These are phyloP conservation scores for Tenebrosternarchus preto DNA, from an alignment of 2,113 vertebrate genomes.

Conservation along the genomic window DNA sequence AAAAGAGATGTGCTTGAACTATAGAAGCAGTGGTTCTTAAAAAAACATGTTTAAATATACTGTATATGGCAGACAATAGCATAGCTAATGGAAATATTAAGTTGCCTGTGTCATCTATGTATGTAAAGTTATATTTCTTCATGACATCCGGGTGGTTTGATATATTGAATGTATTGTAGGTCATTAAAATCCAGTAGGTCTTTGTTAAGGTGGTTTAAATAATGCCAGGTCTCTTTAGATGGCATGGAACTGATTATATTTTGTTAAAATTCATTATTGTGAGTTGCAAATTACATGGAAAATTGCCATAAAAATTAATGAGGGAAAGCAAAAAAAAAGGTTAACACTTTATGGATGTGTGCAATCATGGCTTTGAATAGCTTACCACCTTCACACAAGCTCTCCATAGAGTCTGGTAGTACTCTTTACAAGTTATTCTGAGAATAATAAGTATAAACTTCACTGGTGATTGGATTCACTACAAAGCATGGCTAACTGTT, in stretches of 20 bases:
- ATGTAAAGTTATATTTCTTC: too few relatives aligned
- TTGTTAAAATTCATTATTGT: conserved; percentile 35
- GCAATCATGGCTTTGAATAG: conserved; percentile 41
- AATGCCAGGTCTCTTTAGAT: not conserved
- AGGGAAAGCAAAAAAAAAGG: conserved; percentile 47
- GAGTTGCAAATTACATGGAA: conserved; percentile 49
- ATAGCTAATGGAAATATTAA: too few relatives aligned
- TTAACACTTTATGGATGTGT: conserved; percentile 53
- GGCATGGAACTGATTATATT: conserved; percentile 47
- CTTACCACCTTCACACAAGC: conserved; percentile 34
- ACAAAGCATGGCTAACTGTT: not conserved
- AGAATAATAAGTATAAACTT: not conserved
- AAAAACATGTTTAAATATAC: not conserved
- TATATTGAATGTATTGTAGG: conserved; percentile 16
- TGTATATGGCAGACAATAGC: not conserved
- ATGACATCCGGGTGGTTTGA: conserved; percentile 14
- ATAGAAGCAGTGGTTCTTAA: not conserved
- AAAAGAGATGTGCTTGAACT: not conserved
- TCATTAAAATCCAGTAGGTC: conserved; percentile 1
- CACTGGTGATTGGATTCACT: not conserved
- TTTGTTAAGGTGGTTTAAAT: conserved; percentile 21
- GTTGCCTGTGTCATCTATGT: too few relatives aligned
- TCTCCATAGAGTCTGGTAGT: not conserved
- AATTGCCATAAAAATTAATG: conserved; percentile 52
- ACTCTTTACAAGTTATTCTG: not conserved